A percentile compares a stretch with the other conserved stretches of the same genome.
These are phyloP conservation scores for Synanthedon andrenaeformis DNA, from an alignment of 2,888 invertebrate species.

Conservation along the genomic window DNA sequence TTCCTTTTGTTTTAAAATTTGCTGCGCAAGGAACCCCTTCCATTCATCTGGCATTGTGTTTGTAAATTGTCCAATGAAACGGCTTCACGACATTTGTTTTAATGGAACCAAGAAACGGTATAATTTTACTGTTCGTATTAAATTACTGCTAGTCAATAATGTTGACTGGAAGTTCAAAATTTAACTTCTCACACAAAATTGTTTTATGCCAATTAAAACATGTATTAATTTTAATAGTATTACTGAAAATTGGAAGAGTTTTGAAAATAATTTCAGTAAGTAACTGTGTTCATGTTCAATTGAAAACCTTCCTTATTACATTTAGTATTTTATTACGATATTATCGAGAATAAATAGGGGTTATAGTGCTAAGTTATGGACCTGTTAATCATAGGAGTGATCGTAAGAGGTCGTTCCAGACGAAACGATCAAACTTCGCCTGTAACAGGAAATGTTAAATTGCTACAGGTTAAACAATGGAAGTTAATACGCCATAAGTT, in stretches of 20 bases:
- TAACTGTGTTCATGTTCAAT: too few relatives aligned
- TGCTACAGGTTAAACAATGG: too few relatives aligned
- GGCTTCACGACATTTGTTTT: background rate
- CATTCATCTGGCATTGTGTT: slow-evolving; percentile 21
- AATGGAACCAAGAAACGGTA: background rate
- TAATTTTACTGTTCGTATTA: too few relatives aligned
- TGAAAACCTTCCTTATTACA: too few relatives aligned
- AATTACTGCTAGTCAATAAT: too few relatives aligned
- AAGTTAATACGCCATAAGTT: too few relatives aligned
- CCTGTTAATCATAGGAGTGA: slow-evolving; percentile 36
- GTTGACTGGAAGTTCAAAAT: too few relatives aligned
- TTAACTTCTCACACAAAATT: too few relatives aligned
- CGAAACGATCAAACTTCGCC: slow-evolving; percentile 37
- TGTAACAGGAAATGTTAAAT: slow-evolving; percentile 21
- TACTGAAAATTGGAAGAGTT: too few relatives aligned
- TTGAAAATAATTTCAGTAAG: too few relatives aligned
- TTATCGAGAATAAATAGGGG: slow-evolving; percentile 20
- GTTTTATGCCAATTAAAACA: too few relatives aligned
- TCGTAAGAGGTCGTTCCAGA: slow-evolving; percentile 16
- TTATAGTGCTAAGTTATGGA: slow-evolving; percentile 29
- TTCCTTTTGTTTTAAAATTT: slow-evolving; percentile 18
- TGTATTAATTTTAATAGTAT: too few relatives aligned
- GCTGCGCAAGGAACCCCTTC: slow-evolving; percentile 13
- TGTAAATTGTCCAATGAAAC: slow-evolving; percentile 12
- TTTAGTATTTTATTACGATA: slow-evolving; percentile 16